Evolutionary conservation across 1,140 invertebrate species (phyloP), one percentile per base, ranked within the genome.

Genomic region (Philopotamus ludificatus): DNA sequence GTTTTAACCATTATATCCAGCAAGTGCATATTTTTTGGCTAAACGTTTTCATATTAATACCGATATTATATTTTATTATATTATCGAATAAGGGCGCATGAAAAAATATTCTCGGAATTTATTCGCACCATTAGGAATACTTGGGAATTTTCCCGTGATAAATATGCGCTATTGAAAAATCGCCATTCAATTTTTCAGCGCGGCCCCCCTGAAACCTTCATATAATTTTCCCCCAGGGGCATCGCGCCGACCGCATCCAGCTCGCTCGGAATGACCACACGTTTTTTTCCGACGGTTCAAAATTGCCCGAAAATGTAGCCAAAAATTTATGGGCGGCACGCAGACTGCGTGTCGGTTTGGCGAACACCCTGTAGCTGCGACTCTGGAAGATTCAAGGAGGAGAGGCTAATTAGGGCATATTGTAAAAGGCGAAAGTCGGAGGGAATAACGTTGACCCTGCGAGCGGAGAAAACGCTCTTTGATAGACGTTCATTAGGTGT

Each of bases 201-300:
- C 20, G 16, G 45, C 50, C 42, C 21, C 34, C 54, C 42, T 41
- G 28, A 60, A 60, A 49, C 57, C 57, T 60, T 60, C 44, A 23
- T 21, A 60, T 23, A 60, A 49, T 60, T 60, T 47, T 34, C 41
- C 50, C 50, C n/a, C 60, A 21, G 60, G 55, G 61, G 39, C 42
- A 44, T 55, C 61, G 49, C 25, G 44, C 61, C 53, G 51, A 23
- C 61, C 61, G 50, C 51, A 53, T 63, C 61, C 45, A 63, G 45
- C 61, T 54, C 50, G 44, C 26, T 53, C 39, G 61, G 55, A 63
- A 63, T 63, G 61, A 63, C 61, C 61, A 41, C 61, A 54, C 61
- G 61, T 63, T 63, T 63, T 63, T 63, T 63, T 41, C 25, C 34
- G 34, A 26, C 9, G 50, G 21, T 28, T 8, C 9, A 44, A 63